A percentile compares a stretch with the other conserved stretches of the same genome.
These are phyloP conservation scores for Ischnus inquisitorius DNA, from an alignment of 2,888 invertebrate species.

Conservation along the genomic window DNA sequence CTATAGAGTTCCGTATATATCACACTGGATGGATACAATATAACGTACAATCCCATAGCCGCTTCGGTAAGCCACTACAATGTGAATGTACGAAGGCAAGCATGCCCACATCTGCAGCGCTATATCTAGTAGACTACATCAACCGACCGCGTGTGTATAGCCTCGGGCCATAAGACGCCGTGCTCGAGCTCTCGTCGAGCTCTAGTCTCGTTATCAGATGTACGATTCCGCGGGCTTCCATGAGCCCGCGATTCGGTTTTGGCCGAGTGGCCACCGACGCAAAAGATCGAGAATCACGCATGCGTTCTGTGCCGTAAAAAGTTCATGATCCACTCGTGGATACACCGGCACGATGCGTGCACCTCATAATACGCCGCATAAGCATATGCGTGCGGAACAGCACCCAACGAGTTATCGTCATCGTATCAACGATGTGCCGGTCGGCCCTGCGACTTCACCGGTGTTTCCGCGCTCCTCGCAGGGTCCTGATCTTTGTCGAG, in stretches of 20 bases:
- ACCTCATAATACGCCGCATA: constrained; percentile 37
- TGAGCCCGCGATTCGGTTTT: constrained; percentile 37
- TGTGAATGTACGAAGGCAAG: constrained; percentile 15
- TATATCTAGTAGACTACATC: constrained; percentile 39
- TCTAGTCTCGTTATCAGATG: constrained; percentile 30
- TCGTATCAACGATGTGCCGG: constrained; percentile 19
- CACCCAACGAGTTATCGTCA: constrained; percentile 52
- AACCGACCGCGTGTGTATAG: constrained; percentile 8
- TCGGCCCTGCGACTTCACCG: constrained; percentile 18
- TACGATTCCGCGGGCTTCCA: constrained; percentile 25
- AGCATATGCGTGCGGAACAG: constrained; percentile 30
- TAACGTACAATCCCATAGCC: constrained; percentile 22
- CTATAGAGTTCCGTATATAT: constrained; percentile 16
- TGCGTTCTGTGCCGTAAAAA: constrained; percentile 10
- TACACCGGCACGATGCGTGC: constrained; percentile 44
- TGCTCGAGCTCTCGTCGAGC: constrained; percentile 24
- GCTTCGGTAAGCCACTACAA: constrained; percentile 20
- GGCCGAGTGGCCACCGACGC: constrained; percentile 40
- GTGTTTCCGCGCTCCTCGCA: constrained; percentile 42
- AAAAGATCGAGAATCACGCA: constrained; percentile 37
- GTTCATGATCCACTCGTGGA: not conserved
- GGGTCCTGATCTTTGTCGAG: constrained; percentile 43
- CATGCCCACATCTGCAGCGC: constrained; percentile 1
- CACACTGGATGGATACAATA: constrained; percentile 12
- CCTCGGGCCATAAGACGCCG: constrained; percentile 22